Percentiles rank a stretch among this genome's conserved stretches.
phyloP scores from a whole-genome alignment of 2,797 vertebrate genomes.

The Australoheros facetus region DNA sequence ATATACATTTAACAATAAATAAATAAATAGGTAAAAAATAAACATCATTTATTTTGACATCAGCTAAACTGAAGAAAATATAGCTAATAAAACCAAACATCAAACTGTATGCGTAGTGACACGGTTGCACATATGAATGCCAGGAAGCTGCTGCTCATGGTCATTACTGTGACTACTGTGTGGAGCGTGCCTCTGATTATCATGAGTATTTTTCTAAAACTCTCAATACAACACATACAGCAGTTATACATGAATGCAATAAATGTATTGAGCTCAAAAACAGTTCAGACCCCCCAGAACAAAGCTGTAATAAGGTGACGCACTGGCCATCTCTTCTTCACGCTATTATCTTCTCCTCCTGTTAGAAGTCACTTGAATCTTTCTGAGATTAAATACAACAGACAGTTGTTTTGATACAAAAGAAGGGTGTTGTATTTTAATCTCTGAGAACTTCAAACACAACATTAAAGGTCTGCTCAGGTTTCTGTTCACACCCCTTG shows the following conservation, averaged over 20 bases:
- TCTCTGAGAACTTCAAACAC: constrained; percentile 33
- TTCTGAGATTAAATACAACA: background rate
- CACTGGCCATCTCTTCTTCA: background rate
- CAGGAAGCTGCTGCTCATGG: background rate
- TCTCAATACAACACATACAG: background rate
- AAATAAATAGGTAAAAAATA: background rate
- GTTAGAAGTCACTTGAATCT: constrained; percentile 24
- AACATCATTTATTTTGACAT: background rate
- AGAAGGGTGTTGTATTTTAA: constrained; percentile 49
- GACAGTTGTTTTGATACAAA: constrained; percentile 28
- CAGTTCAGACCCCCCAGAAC: constrained; percentile 5
- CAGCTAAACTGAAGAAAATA: background rate
- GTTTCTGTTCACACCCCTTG: constrained; percentile 52
- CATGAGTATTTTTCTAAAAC: background rate
- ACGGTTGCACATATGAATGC: background rate
- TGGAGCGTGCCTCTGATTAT: background rate
- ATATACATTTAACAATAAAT: background rate
- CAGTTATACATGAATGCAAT: background rate
- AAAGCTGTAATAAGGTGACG: constrained; percentile 6
- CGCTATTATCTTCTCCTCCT: constrained; percentile 19
- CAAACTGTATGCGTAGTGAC: background rate
- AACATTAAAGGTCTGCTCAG: constrained; percentile 30
- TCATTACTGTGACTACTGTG: background rate
- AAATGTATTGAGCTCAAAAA: background rate
- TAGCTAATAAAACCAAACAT: background rate